phyloP scores from a whole-genome alignment of 30 jellyfish, hydroid and myxozoan genomes.

The Aurelia sp. region DNA sequence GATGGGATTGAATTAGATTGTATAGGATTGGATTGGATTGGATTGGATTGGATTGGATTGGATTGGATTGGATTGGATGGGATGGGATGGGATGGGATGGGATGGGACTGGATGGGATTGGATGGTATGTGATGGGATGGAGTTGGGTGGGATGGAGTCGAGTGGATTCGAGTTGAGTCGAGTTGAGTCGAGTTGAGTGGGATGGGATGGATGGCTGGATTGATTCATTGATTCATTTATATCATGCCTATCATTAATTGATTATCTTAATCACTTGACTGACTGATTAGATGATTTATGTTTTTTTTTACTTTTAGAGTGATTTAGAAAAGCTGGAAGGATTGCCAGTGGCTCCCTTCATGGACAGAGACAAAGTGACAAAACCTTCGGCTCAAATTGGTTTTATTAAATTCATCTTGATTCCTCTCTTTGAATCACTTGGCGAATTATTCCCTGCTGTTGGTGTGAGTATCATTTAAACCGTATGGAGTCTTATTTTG shows the following conservation, averaged over 20 bases:
- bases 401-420: constrained; percentile 85
- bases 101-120: no score
- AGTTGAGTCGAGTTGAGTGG: no score
- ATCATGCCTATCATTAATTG: neutral
- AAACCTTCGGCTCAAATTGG: constrained; percentile 99
- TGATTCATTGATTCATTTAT: no score
- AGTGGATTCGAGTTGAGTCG: no score
- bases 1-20: no score
- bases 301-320: constrained; percentile 68
- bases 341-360: constrained; percentile 95
- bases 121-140: no score
- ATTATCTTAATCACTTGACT: neutral
- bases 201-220: no score
- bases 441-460: constrained; percentile 86
- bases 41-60: no score
- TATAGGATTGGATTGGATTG: no score
- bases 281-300: neutral
- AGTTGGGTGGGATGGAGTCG: no score
- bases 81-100: no score
- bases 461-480: constrained; percentile 64
- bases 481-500: neutral
- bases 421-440: constrained; percentile 87
- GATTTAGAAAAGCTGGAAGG: constrained; percentile 99
- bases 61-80: no score
- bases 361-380: constrained; percentile 99